Evolutionary conservation across 2,113 vertebrate genomes (phyloP).

Genomic region (Dunckerocampus dactyliophorus): DNA sequence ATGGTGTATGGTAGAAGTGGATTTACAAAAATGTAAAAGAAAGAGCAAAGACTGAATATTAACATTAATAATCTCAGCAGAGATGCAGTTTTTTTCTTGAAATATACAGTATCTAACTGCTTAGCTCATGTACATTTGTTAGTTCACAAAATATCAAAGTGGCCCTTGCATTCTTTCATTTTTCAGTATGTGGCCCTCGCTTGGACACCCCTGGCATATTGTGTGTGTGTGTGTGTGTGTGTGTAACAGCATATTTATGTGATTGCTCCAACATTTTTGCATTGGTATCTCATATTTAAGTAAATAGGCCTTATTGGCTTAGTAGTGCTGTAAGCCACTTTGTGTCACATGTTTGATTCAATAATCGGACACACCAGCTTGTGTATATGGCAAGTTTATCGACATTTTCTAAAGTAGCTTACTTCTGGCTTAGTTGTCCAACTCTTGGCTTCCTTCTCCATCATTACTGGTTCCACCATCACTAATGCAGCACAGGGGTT

Average conservation of each 20-base stretch:
- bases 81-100: neutral
- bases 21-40: no score
- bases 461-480: constrained; percentile 62
- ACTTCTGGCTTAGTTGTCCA: constrained; percentile 55
- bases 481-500: constrained; percentile 41
- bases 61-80: no score
- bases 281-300: constrained; percentile 3
- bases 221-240: neutral
- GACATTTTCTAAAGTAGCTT: constrained; percentile 58
- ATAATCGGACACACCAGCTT: constrained; percentile 51
- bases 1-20: no score
- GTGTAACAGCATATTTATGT: neutral
- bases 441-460: constrained; percentile 38
- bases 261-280: neutral
- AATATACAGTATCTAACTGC: neutral
- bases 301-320: constrained; percentile 31
- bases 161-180: no score
- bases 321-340: constrained; percentile 60
- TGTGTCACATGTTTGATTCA: constrained; percentile 64
- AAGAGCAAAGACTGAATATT: no score
- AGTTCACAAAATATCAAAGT: no score
- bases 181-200: no score
- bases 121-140: neutral
- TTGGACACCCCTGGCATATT: no score
- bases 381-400: constrained; percentile 30